Evolutionary conservation across 2,888 invertebrate species (phyloP), one percentile per base, ranked within the genome.

Genomic region (Rotaria magnacalcarata): DNA sequence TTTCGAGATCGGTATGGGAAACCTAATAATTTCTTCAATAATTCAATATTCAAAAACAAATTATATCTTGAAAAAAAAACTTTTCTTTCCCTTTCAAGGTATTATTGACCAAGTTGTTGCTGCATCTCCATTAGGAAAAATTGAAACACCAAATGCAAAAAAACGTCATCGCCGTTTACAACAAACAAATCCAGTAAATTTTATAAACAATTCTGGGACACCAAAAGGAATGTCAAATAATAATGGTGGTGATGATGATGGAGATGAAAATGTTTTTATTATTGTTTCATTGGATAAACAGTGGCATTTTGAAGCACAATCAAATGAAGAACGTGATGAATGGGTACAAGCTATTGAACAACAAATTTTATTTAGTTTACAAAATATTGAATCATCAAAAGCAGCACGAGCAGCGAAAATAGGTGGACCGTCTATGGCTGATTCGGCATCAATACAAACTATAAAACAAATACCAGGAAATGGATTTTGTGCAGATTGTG

Each of bases 231-330:
- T 14, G 47, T 80, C 80, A 47, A 80, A 47, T 80, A 47, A 54
- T 19, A 54, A 34, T 52, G 50, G n/a, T 34, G 84, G 84, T 54
- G 84, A 52, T 87, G 89, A 89, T 47, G 89, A 89, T 41, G 80
- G 80, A 0, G 80, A 80, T n/a, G 88, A 88, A 87, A 95, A 95
- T 91, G 97, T 97, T 92, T 97, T 98, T 92, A 95, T 95, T 88
- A 96, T 98, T 88, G 96, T 98, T 47, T 96, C 96, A 0, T 92
- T 96, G 90, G 96, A 97, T 91, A 96, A 96, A 92, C 94, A 96
- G 87, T 99, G 97, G 97, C 95, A 97, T 90, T 98, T 99, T 92
- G 97, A 97, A 91, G 97, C 97, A 0, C 93, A 93, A 60, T 95
- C 94, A 89, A 93, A 93, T 1, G 96, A 92, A 90, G 97, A 96